These are phyloP conservation scores for Phodopus roborovskii DNA, from an alignment of 2,113 vertebrate species.

Conservation along the genomic window DNA sequence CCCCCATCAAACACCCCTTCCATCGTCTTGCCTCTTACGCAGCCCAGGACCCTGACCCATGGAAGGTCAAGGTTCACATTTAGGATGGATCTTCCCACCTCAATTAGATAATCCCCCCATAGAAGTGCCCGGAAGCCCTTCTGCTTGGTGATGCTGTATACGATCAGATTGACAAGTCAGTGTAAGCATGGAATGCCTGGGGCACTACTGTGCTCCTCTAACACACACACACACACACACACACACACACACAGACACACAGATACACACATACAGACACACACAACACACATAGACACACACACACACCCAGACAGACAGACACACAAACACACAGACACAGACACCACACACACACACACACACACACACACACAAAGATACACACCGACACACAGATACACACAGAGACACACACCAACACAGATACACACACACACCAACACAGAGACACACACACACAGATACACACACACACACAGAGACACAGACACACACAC, in stretches of 20 bases:
- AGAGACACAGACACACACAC: neutral
- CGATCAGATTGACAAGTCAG: neutral
- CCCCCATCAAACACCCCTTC: neutral
- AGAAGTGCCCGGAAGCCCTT: neutral
- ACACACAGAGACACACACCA: no score
- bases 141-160: neutral
- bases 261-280: neutral
- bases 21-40: conserved; percentile 54
- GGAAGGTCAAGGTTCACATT: no score
- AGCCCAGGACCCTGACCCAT: neutral
- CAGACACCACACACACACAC: no score
- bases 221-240: neutral
- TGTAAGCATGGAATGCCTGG: neutral
- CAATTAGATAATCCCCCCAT: neutral
- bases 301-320: neutral
- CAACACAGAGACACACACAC: no score
- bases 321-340: neutral
- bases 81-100: neutral
- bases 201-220: neutral
- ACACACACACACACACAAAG: no score
- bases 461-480: neutral
- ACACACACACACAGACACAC: neutral
- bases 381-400: no score
- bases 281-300: neutral
- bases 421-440: neutral